Conservation (phyloP, 2,888 invertebrate species). For the Danaus chrysippus region DNA sequence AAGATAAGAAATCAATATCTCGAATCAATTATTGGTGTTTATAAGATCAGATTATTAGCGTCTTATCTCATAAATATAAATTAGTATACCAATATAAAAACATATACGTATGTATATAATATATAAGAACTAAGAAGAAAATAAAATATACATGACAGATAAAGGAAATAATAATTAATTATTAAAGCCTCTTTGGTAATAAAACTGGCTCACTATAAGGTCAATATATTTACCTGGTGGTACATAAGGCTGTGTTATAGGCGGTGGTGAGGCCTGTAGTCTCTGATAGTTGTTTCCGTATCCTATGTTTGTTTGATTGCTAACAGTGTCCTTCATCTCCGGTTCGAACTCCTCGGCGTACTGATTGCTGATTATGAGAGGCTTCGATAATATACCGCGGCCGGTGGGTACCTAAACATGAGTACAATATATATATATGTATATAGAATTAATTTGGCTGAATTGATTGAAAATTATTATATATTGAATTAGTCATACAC, state of each 20-base stretch:
- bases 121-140: too few species aligned
- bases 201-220: not conserved
- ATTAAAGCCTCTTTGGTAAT: not conserved
- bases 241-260: conserved; percentile 58
- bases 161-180: too few species aligned
- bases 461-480: too few species aligned
- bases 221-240: conserved; percentile 57
- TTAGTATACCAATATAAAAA: too few species aligned
- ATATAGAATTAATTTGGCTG: not conserved
- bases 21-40: too few species aligned
- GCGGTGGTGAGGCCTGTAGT: conserved; percentile 61
- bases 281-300: conserved; percentile 49
- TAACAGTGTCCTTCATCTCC: conserved; percentile 53
- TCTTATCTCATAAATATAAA: too few species aligned
- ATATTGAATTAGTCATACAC: too few species aligned
- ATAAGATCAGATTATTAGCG: too few species aligned
- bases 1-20: too few species aligned
- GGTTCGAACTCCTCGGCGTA: conserved; percentile 73
- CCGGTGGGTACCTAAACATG: conserved; percentile 58
- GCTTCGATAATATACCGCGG: conserved; percentile 61
- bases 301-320: conserved; percentile 27
- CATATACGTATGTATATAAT: too few species aligned
- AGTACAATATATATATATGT: not conserved
- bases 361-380: conserved; percentile 71
- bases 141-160: too few species aligned